A percentile compares a stretch with the other conserved stretches of the same genome.
Evolutionary conservation across 2,888 invertebrate genomes (phyloP).

Genomic region (Octodonta nipae): DNA sequence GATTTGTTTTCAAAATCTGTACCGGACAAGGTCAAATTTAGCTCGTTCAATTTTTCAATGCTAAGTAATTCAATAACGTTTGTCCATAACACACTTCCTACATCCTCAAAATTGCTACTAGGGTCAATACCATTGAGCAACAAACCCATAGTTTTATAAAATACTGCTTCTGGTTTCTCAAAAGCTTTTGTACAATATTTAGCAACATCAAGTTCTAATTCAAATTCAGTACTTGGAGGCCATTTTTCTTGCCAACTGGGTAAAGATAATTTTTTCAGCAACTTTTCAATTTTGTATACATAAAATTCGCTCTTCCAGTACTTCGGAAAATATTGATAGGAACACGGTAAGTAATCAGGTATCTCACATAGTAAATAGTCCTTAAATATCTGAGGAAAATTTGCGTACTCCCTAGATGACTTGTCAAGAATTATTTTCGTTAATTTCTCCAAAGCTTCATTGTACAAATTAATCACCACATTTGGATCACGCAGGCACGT

Average conservation of each 20-base stretch:
- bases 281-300: slow-evolving; percentile 37
- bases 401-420: slow-evolving; percentile 44
- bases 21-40: slow-evolving; percentile 27
- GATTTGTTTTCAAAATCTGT: slow-evolving; percentile 23
- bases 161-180: slow-evolving; percentile 36
- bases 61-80: slow-evolving; percentile 43
- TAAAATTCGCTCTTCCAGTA: slow-evolving; percentile 44
- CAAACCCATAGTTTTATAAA: slow-evolving; percentile 37
- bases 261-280: slow-evolving; percentile 44
- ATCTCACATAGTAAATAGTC: slow-evolving; percentile 37
- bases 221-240: slow-evolving; percentile 34
- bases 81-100: slow-evolving; percentile 39
- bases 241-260: slow-evolving; percentile 38
- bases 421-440: slow-evolving; percentile 46
- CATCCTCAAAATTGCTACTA: slow-evolving; percentile 34
- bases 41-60: slow-evolving; percentile 40
- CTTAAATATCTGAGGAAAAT: slow-evolving; percentile 53
- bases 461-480: slow-evolving; percentile 50
- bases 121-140: slow-evolving; percentile 28
- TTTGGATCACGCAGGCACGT: slow-evolving; percentile 42
- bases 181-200: slow-evolving; percentile 41
- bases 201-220: slow-evolving; percentile 38
- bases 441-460: slow-evolving; percentile 50
- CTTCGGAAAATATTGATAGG: slow-evolving; percentile 52
- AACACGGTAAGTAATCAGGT: slow-evolving; percentile 46